Evolutionary conservation across 1,140 invertebrate genomes (phyloP).

Genomic region (Musca domestica): DNA sequence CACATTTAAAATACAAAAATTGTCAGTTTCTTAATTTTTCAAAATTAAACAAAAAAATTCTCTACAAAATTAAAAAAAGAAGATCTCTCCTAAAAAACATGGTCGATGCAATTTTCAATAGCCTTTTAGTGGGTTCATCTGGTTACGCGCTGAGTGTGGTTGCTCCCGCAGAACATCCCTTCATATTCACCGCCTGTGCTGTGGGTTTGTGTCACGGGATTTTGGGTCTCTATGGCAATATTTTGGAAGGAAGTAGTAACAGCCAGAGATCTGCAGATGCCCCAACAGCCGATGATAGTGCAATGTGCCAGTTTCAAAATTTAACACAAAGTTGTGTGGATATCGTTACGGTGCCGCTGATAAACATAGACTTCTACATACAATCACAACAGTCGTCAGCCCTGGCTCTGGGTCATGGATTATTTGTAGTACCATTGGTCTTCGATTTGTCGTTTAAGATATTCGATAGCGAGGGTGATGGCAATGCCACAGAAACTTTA

Average conservation of each 20-base stretch:
- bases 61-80: no score
- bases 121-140: constrained; percentile 43
- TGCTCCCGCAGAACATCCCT: constrained; percentile 38
- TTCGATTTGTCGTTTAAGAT: constrained; percentile 39
- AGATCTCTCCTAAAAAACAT: no score
- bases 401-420: constrained; percentile 38
- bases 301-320: not conserved
- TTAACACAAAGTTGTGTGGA: constrained; percentile 38
- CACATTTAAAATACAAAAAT: no score
- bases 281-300: constrained; percentile 31
- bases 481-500: constrained; percentile 33
- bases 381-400: constrained; percentile 30
- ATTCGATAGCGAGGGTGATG: constrained; percentile 26
- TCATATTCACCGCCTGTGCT: constrained; percentile 38
- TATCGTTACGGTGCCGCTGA: constrained; percentile 39
- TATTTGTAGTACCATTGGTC: constrained; percentile 40
- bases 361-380: constrained; percentile 44
- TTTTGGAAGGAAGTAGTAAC: constrained; percentile 22
- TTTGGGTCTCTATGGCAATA: constrained; percentile 32
- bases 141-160: constrained; percentile 42
- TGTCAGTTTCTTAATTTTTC: no score
- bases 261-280: constrained; percentile 21
- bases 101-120: constrained; percentile 30
- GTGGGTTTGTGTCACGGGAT: constrained; percentile 42
- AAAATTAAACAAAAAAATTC: no score